Evolutionary conservation across 2,888 invertebrate species (phyloP), one percentile per base, ranked within the genome.

Genomic region (Hedychridium roseum): DNA sequence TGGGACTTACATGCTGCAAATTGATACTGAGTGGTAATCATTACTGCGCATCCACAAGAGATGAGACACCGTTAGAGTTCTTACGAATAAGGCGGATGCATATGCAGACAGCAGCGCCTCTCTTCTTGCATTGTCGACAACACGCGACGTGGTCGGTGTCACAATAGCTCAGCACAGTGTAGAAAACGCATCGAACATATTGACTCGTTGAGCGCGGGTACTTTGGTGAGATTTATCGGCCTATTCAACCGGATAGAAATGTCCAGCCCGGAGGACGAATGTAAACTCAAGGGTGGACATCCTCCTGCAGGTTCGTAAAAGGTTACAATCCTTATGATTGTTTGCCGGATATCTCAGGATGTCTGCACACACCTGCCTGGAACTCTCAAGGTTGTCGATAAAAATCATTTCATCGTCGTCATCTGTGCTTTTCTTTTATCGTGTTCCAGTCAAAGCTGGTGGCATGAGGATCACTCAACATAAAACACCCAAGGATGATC

Each of bases 381-480:
- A 40, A 5, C 15, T 47, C 31, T 39, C 59, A 64, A 64, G 65
- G 54, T 23, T 23, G 23, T 23, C 9, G 5, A 5, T 23, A 23
- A 9, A 6, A 9, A 23, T 23, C 23, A 23, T 23, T 23, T 23
- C 9, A 9, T 23, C 5, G 5, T 23, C 23, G 5, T 23, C 23
- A 23, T 23, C 9, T 23, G 5, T 35, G 20, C 17, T 35, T 18
- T 18, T n/a, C 2, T 30, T 17, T 4, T 5, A 17, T 35, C 17
- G 23, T 15, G 2, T 45, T 51, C 20, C 35, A 94, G 94, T 93
- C 2, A 94, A 94, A 83, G 94, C 92, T 46, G 94, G 94, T 39
- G 93, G 94, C 1, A 94, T 93, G 93, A 84, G 94, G 63, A 93
- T 94, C 70, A 92, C 91, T 9, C 94, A 94, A 71, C 90, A 94